Conservation (phyloP, 2,888 invertebrate genomes). For the Perdita meconis region DNA sequence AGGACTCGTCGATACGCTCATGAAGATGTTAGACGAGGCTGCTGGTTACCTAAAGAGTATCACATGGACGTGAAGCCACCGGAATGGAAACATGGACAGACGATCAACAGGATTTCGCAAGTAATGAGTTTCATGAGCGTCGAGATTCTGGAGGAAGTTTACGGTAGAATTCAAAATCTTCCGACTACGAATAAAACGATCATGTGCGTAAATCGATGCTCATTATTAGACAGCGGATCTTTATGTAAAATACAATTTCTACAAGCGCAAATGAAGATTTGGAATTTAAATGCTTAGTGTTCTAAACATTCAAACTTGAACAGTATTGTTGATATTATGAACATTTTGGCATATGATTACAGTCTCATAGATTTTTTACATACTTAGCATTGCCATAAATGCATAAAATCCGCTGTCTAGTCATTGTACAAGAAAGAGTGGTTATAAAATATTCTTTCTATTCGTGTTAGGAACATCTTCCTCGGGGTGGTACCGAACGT, state of each 20-base stretch:
- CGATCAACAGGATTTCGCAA: conserved; percentile 79
- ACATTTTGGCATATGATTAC: too few species aligned
- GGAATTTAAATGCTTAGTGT: too few species aligned
- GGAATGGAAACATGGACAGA: conserved; percentile 78
- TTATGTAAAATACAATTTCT: too few species aligned
- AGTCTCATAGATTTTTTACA: too few species aligned
- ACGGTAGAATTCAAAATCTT: conserved; percentile 39
- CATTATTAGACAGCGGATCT: too few species aligned
- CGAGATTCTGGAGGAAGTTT: conserved; percentile 76
- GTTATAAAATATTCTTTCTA: too few species aligned
- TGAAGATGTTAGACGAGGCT: conserved; percentile 78
- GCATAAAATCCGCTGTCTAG: too few species aligned
- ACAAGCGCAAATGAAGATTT: too few species aligned
- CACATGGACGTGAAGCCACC: conserved; percentile 78
- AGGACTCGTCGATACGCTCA: conserved; percentile 70
- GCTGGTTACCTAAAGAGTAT: conserved; percentile 78
- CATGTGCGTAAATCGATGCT: conserved; percentile 57
- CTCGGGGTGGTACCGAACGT: conserved; percentile 84
- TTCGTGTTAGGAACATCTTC: conserved; percentile 81
- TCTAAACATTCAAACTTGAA: neutral
- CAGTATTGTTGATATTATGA: too few species aligned
- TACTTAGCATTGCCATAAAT: too few species aligned
- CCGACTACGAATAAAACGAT: conserved; percentile 62
- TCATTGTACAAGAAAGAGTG: too few species aligned
- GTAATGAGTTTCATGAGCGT: conserved; percentile 78